Evolutionary conservation across 2,888 invertebrate species (phyloP).

Genomic region (Cephonodes hylas): DNA sequence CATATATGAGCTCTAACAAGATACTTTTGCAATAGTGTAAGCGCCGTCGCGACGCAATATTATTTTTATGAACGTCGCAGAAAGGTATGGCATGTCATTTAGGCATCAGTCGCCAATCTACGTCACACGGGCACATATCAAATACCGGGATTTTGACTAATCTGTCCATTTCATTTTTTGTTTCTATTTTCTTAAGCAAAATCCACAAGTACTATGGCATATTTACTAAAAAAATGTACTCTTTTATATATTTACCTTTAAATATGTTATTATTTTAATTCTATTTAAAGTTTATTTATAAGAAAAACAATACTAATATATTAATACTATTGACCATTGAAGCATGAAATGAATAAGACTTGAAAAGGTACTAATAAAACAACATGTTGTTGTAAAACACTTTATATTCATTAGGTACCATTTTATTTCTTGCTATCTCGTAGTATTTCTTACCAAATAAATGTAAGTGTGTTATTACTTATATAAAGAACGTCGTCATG

Average conservation of each 20-base stretch:
- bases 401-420: neutral
- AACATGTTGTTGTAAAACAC: neutral
- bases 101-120: neutral
- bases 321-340: too few species aligned
- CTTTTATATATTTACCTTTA: too few species aligned
- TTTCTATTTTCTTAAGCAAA: too few species aligned
- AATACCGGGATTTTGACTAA: too few species aligned
- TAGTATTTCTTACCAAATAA: neutral
- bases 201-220: too few species aligned
- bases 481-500: neutral
- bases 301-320: too few species aligned
- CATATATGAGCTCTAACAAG: neutral
- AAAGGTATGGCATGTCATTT: neutral
- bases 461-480: conserved; percentile 2
- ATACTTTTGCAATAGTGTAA: neutral
- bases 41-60: neutral
- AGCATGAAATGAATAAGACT: neutral
- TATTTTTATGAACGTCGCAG: neutral
- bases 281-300: too few species aligned
- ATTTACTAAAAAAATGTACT: too few species aligned
- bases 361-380: neutral
- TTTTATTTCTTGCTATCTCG: neutral
- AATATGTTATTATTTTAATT: too few species aligned
- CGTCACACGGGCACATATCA: too few species aligned
- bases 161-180: too few species aligned